Base-by-base conservation (phyloP, 2,888 invertebrate genomes). In the Leptinotarsa tumamoca region DNA sequence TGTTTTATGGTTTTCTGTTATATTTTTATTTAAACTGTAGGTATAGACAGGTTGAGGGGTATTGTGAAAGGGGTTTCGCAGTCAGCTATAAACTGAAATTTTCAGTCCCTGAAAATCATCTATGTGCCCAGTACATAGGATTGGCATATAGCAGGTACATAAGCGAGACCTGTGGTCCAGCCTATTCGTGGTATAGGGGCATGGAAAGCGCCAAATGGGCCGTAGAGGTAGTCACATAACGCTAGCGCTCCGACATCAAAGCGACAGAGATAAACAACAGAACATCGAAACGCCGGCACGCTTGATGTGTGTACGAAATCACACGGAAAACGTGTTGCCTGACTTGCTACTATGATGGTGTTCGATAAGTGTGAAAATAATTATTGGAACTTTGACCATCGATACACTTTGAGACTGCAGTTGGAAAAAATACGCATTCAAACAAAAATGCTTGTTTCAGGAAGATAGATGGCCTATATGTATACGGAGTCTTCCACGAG, bases 61-160 rank as follows among this genome's bases (percentile, higher is more conserved):
- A 78, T 83, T 87, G 86, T 83, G 82, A 82, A 83, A 85, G 85
- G 88, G 88, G 87, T 87, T 86, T 88, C 88, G 88, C 88, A 88
- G 88, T 87, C 86, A 86, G 88, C 88, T 88, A 88, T 87, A 87
- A 87, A 88, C 88, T 88, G 87, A 88, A 87, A 87, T 86, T 88
- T 88, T 87, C 80, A 79, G 80, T 81, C 79, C 80, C 80, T 79
- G 81, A 80, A 80, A 78, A 78, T 75, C 77, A 74, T 75, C 79
- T 80, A 80, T 79, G 77, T 82, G 78, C 78, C 74, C 56, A n/a
- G 78, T 73, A 81, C 70, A 81, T 80, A 81, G 79, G 74, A 71
- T 54, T 71, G 61, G 68, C 76, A 76, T 71, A 78, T 74, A 77
- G 67, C 72, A 70, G 71, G 82, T 83, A 81, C 76, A 82, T 83